These are phyloP conservation scores for Dynastes tityus DNA, from an alignment of 2,888 invertebrate species.

Conservation along the genomic window DNA sequence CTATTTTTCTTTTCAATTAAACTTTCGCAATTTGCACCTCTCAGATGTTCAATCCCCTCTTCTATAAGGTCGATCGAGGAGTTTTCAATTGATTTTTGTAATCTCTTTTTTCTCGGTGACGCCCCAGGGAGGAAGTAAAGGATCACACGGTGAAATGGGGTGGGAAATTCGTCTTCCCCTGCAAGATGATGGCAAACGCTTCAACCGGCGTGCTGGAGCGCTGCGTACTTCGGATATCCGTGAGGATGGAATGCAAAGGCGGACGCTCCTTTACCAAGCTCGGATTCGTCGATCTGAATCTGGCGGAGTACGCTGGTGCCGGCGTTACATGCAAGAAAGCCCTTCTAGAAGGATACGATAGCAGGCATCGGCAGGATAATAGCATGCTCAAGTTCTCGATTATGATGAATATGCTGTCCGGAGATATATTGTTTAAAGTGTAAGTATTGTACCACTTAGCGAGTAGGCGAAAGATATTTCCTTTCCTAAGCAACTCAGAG, in stretches of 20 bases:
- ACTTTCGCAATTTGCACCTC: not conserved
- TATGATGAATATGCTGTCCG: slow-evolving; percentile 94
- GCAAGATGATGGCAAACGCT: slow-evolving; percentile 97
- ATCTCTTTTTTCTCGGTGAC: slow-evolving; percentile 62
- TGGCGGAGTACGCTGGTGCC: slow-evolving; percentile 96
- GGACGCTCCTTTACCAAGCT: slow-evolving; percentile 94
- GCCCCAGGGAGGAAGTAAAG: slow-evolving; percentile 88
- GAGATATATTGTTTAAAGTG: slow-evolving; percentile 99
- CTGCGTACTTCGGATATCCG: slow-evolving; percentile 93
- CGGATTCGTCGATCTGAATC: slow-evolving; percentile 97
- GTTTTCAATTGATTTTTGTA: slow-evolving; percentile 16
- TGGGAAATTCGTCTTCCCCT: slow-evolving; percentile 91
- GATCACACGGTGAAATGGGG: slow-evolving; percentile 96
- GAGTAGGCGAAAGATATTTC: no score
- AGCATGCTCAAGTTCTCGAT: slow-evolving; percentile 94
- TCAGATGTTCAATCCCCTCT: not conserved
- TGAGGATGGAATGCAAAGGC: slow-evolving; percentile 91
- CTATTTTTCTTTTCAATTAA: not conserved
- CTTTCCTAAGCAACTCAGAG: no score
- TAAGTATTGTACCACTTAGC: slow-evolving; percentile 72
- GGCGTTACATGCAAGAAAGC: slow-evolving; percentile 90
- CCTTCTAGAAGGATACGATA: slow-evolving; percentile 96
- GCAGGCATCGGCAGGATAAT: slow-evolving; percentile 94
- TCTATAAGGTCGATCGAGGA: not conserved
- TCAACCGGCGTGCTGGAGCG: slow-evolving; percentile 95